These are phyloP conservation scores for Cephus sareptanus DNA, from an alignment of 2,888 invertebrate genomes.

Conservation along the genomic window DNA sequence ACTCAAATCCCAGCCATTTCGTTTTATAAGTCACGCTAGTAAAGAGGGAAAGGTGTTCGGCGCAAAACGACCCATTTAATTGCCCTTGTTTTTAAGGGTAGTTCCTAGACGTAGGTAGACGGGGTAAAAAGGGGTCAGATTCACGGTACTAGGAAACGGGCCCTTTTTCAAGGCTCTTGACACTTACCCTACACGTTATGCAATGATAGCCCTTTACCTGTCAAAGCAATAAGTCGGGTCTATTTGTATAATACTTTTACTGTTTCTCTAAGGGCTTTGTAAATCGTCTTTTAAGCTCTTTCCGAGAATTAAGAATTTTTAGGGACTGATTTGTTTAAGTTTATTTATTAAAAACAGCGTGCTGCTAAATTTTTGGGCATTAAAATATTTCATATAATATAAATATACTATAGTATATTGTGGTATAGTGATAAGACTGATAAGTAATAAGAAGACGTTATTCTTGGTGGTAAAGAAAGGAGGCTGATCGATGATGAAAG, in stretches of 20 bases:
- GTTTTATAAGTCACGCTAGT: constrained; percentile 41
- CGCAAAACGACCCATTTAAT: constrained; percentile 35
- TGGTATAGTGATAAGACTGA: neutral
- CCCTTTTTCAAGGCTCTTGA: neutral
- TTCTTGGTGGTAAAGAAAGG: neutral
- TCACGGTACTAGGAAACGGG: neutral
- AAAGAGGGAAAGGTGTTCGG: constrained; percentile 24
- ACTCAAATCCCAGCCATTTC: constrained; percentile 11
- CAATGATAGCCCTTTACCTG: neutral
- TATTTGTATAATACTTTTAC: neutral
- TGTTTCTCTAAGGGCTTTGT: too few relatives aligned
- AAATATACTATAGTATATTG: neutral
- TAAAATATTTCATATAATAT: too few relatives aligned
- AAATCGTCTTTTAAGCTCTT: neutral
- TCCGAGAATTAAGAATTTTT: neutral
- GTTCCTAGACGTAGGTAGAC: constrained; percentile 13
- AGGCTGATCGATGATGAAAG: neutral
- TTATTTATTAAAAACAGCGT: neutral
- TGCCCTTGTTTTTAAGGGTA: constrained; percentile 34
- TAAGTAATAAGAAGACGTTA: neutral
- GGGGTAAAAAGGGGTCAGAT: constrained; percentile 22
- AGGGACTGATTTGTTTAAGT: neutral
- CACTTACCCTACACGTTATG: neutral
- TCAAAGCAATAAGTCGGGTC: neutral
- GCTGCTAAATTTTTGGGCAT: neutral